phyloP scores from a whole-genome alignment of 30 jellyfish, hydroid and myxozoan species.

The Calvadosia cruxmelitensis region DNA sequence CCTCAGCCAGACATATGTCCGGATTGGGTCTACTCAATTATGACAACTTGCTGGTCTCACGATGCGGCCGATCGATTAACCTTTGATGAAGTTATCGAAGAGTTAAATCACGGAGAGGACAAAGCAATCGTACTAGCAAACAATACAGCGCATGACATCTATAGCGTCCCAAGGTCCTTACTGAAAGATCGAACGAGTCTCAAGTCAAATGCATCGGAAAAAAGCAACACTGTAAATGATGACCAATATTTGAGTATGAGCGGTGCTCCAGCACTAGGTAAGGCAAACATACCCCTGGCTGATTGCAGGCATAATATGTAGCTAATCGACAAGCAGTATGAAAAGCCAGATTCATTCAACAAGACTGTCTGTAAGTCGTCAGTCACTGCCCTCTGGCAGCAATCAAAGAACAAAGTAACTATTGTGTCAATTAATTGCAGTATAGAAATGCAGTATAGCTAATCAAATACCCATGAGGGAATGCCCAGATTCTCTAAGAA shows the following conservation, averaged over 20 bases:
- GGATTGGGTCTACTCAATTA: conserved; percentile 51
- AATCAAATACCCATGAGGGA: too few relatives aligned
- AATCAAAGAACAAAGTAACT: too few relatives aligned
- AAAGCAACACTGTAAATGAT: background rate
- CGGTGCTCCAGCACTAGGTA: background rate
- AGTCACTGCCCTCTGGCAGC: too few relatives aligned
- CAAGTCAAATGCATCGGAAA: background rate
- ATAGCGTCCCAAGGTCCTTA: background rate
- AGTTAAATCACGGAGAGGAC: conserved; percentile 26
- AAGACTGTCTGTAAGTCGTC: too few relatives aligned
- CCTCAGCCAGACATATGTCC: conserved; percentile 93
- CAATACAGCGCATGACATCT: background rate
- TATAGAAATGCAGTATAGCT: too few relatives aligned
- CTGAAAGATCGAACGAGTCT: background rate
- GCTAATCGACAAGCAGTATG: too few relatives aligned
- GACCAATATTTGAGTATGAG: background rate
- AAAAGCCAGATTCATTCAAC: too few relatives aligned
- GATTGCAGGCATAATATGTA: too few relatives aligned
- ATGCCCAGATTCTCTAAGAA: too few relatives aligned
- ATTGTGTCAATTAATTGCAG: too few relatives aligned
- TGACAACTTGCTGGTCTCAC: conserved; percentile 70
- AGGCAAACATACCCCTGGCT: background rate
- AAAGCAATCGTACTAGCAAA: background rate
- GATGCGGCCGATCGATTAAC: conserved; percentile 68
- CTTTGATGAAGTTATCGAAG: conserved; percentile 28